Evolutionary conservation across 2,888 invertebrate species (phyloP).

Genomic region (Brenthis hecate): DNA sequence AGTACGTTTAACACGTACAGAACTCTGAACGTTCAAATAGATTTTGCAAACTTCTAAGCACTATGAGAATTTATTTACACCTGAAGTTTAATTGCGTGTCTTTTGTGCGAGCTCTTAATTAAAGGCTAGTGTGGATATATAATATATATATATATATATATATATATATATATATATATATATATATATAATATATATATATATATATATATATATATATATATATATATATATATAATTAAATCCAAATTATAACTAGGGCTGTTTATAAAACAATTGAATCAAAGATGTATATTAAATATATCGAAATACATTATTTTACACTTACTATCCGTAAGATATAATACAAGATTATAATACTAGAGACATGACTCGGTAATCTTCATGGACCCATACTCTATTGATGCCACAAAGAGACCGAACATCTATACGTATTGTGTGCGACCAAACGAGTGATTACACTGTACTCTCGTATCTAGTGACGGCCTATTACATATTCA

Average conservation of each 20-base stretch:
- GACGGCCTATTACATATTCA: slow-evolving; percentile 11
- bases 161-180: too few species aligned
- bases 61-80: slow-evolving; percentile 8
- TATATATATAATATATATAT: too few species aligned
- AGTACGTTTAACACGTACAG: slow-evolving; percentile 2
- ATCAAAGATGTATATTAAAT: too few species aligned
- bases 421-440: slow-evolving; percentile 9
- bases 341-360: not conserved
- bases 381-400: not conserved
- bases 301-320: not conserved
- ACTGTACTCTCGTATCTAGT: not conserved
- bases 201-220: too few species aligned
- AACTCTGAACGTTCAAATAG: slow-evolving; percentile 8
- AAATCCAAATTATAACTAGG: too few species aligned
- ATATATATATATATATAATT: too few species aligned
- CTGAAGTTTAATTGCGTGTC: slow-evolving; percentile 3
- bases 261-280: too few species aligned
- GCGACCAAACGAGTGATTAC: slow-evolving; percentile 8
- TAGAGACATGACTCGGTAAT: not conserved
- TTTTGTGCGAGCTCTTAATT: slow-evolving; percentile 1
- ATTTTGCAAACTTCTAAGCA: slow-evolving; percentile 9
- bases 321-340: not conserved
- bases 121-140: too few species aligned
- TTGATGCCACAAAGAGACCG: slow-evolving; percentile 7
- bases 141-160: too few species aligned